These are phyloP conservation scores for Coluber constrictor DNA, from an alignment of 2,797 vertebrate genomes.

Conservation along the genomic window DNA sequence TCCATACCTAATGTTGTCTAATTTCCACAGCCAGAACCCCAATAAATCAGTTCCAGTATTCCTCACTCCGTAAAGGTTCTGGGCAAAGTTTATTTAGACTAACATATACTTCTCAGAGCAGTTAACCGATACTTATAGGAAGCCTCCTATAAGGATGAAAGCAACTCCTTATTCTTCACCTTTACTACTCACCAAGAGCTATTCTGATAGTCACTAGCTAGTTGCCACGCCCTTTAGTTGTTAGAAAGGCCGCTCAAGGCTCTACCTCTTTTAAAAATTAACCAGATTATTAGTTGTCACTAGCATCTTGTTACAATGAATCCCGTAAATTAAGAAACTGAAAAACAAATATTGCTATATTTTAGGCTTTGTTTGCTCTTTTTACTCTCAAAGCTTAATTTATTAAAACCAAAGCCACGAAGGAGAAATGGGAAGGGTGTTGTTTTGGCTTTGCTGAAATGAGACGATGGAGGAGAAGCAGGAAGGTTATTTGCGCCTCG, in stretches of 20 bases:
- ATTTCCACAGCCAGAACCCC: not conserved
- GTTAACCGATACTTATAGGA: not conserved
- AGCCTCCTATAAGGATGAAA: not conserved
- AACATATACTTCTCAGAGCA: not conserved
- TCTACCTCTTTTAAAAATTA: not conserved
- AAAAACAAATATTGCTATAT: not conserved
- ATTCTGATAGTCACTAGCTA: not conserved
- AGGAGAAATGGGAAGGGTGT: not conserved
- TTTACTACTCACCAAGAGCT: not conserved
- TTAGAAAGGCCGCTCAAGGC: not conserved
- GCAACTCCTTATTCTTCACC: not conserved
- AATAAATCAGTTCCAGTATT: not conserved
- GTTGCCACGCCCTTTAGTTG: not conserved
- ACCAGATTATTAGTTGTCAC: not conserved
- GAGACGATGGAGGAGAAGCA: too few relatives aligned
- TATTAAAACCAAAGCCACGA: not conserved
- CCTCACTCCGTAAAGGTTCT: not conserved
- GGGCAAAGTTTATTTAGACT: not conserved
- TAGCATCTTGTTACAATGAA: not conserved
- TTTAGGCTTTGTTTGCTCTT: not conserved
- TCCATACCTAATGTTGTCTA: not conserved
- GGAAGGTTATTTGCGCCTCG: not conserved
- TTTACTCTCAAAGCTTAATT: not conserved
- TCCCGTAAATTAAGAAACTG: not conserved
- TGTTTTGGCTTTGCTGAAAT: not conserved